phyloP scores from a whole-genome alignment of 2,888 invertebrate species.

The Ornithoptera alexandrae region DNA sequence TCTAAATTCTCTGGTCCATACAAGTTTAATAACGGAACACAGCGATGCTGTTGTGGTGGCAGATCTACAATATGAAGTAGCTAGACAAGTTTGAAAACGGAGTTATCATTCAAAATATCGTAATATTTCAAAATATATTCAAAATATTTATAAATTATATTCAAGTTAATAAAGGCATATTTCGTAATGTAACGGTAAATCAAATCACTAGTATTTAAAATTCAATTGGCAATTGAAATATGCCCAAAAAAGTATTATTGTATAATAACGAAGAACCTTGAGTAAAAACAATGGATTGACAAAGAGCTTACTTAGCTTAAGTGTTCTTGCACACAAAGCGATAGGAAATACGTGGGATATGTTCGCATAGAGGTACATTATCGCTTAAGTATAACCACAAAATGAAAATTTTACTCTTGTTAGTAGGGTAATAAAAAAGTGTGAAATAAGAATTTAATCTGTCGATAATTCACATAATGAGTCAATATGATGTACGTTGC shows the following conservation, averaged over 20 bases:
- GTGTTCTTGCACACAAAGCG: constrained; percentile 17
- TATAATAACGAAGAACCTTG: constrained; percentile 25
- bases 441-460: not conserved
- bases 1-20: too few species aligned
- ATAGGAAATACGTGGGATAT: constrained; percentile 26
- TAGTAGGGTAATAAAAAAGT: not conserved
- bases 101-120: too few species aligned
- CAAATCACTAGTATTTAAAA: not conserved
- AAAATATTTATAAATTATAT: too few species aligned
- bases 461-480: too few species aligned
- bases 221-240: constrained; percentile 11
- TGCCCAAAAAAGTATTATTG: constrained; percentile 25
- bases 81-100: too few species aligned
- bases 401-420: constrained; percentile 1
- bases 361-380: constrained; percentile 20
- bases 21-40: too few species aligned
- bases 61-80: too few species aligned
- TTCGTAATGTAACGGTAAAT: too few species aligned
- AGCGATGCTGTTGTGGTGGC: too few species aligned
- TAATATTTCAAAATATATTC: too few species aligned
- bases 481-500: too few species aligned
- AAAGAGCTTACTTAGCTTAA: constrained; percentile 23
- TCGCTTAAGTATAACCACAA: constrained; percentile 3
- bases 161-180: too few species aligned
- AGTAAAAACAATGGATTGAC: constrained; percentile 33